These are phyloP conservation scores for Piezodorus guildinii DNA, from an alignment of 1,140 invertebrate species.

Conservation along the genomic window DNA sequence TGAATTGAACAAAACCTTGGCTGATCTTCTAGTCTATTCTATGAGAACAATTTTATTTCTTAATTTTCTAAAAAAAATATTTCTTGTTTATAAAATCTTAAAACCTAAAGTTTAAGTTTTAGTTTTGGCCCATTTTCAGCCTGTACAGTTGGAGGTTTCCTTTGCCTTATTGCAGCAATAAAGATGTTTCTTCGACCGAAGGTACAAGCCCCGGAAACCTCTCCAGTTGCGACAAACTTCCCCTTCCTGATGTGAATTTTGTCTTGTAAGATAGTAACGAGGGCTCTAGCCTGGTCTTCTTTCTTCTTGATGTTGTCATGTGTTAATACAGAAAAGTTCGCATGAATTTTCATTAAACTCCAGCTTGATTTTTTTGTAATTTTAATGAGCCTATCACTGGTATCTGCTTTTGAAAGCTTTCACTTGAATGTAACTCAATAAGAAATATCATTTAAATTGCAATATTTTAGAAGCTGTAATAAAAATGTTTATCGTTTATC, in stretches of 20 bases:
- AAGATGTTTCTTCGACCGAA: conserved; percentile 24
- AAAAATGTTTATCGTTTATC: too few relatives aligned
- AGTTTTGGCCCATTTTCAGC: conserved; percentile 46
- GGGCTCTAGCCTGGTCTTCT: not conserved
- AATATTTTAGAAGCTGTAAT: not conserved
- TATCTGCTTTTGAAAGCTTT: conserved; percentile 8
- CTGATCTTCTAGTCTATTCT: not conserved
- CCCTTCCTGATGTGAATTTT: conserved; percentile 55
- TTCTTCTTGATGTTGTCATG: conserved; percentile 24
- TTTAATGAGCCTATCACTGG: not conserved
- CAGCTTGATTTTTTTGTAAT: conserved; percentile 15
- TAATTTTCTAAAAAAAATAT: not conserved
- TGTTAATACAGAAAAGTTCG: conserved; percentile 18
- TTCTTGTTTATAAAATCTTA: conserved; percentile 1
- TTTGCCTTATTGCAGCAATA: conserved; percentile 78
- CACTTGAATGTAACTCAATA: not conserved
- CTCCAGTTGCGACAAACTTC: conserved; percentile 59
- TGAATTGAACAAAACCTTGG: too few relatives aligned
- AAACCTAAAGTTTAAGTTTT: conserved; percentile 5
- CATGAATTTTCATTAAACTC: conserved; percentile 13
- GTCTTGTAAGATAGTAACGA: conserved; percentile 44
- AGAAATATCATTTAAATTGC: not conserved
- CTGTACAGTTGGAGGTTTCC: conserved; percentile 86
- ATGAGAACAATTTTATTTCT: not conserved
- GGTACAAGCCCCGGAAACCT: conserved; percentile 42